Evolutionary conservation across 2,888 invertebrate genomes (phyloP), one percentile per base, ranked within the genome.

Genomic region (Eristalis intricaria): DNA sequence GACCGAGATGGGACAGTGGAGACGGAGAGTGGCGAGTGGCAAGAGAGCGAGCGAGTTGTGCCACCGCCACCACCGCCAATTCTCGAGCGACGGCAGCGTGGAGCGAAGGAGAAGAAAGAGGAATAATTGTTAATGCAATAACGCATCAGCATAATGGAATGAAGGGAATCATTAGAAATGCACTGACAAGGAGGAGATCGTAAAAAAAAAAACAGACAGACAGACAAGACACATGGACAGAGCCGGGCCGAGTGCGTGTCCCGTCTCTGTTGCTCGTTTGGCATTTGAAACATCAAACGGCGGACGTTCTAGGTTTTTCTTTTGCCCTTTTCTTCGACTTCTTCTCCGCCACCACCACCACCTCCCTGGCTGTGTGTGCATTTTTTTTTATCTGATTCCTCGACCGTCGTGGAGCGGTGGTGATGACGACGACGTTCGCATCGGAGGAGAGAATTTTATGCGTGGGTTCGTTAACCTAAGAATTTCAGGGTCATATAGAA

Each of bases 401-500:
- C 38, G 68, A 19, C 50, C 8, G 19, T 8, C 19, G 50, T 19
- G 19, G 50, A 50, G 50, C 7, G 50, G 50, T 7, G 43, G 7
- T 3, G 26, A 26, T 3, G 26, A 26, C 43, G 43, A 43, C 40
- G 74, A 38, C 68, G 83, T 83, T 86, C 77, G 74, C 79, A 58
- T 77, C 56, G 50, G 60, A 23, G 60, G 15, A 23, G 58, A 65
- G 75, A 73, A 70, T 86, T 83, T 81, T 78, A 73, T 81, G 89
- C 89, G 90, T 90, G 90, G 90, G 90, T 90, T 89, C 90, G 90
- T 90, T 90, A 89, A 89, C 90, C 90, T 88, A 89, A 83, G 89
- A 88, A 88, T 89, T 90, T 90, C 90, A 90, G 90, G 90, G 90
- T 90, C 90, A 90, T 89, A 90, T 90, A 89, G 83, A 90, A 90